Conservation (phyloP, 2,113 vertebrate species). For the Semnornis frantzii region DNA sequence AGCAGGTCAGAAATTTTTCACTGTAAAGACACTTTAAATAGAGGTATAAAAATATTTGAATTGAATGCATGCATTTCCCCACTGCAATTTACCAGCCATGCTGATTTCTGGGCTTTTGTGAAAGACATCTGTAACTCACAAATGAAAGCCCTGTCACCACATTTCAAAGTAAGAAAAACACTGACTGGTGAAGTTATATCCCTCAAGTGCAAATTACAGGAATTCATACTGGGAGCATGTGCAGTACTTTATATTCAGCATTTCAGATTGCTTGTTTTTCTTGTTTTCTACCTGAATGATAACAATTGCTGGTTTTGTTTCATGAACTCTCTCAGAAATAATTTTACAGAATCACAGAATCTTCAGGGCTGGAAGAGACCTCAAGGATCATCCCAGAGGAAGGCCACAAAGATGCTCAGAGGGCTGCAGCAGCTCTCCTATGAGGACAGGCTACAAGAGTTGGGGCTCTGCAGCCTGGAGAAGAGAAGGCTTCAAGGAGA, state of each 20-base stretch:
- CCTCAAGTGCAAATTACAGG: neutral
- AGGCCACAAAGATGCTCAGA: too few species aligned
- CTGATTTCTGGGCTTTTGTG: neutral
- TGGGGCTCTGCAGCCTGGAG: too few species aligned
- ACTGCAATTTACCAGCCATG: neutral
- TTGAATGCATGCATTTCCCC: neutral
- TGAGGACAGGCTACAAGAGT: too few species aligned
- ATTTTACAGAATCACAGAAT: neutral
- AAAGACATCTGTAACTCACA: neutral
- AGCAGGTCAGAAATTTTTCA: neutral
- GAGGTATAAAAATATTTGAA: neutral
- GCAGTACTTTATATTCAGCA: neutral
- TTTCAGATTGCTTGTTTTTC: neutral
- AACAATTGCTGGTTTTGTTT: neutral
- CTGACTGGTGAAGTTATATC: conserved; percentile 11
- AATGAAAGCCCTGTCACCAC: neutral
- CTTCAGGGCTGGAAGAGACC: too few species aligned
- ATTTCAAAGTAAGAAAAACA: conserved; percentile 31
- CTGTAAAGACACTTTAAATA: neutral
- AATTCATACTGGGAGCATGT: neutral
- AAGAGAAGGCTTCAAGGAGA: too few species aligned
- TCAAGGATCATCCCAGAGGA: too few species aligned
- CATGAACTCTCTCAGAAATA: neutral
- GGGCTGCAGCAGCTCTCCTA: too few species aligned
- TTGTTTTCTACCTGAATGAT: neutral